Conservation (phyloP, 2,113 vertebrate species). For the Forbesichthys papilliferus region DNA sequence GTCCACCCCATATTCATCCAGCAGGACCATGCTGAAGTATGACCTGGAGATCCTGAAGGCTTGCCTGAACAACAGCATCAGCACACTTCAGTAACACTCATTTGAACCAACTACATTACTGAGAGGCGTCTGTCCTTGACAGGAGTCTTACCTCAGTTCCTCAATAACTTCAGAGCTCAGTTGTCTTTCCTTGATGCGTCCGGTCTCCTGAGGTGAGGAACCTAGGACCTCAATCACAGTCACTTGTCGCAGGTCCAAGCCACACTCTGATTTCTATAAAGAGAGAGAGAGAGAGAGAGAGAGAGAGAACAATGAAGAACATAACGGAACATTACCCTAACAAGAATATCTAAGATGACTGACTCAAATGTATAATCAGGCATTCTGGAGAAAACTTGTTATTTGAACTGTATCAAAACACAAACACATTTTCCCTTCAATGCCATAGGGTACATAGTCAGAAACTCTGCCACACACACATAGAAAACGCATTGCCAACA, state of each 20-base stretch:
- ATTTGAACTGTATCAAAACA: too few species aligned
- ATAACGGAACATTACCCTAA: too few species aligned
- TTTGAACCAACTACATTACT: not conserved
- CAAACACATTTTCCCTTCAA: too few species aligned
- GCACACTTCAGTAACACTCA: not conserved
- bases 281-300: not conserved
- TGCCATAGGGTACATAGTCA: too few species aligned
- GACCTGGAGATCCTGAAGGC: slow-evolving; percentile 82
- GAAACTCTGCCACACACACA: too few species aligned
- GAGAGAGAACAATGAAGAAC: not conserved
- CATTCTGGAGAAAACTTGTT: too few species aligned
- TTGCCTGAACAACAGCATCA: slow-evolving; percentile 75
- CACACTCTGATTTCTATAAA: slow-evolving; percentile 84
- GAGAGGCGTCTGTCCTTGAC: too few species aligned
- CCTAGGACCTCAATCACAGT: slow-evolving; percentile 89
- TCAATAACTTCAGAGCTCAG: slow-evolving; percentile 83
- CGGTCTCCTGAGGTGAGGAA: slow-evolving; percentile 82
- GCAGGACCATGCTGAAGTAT: slow-evolving; percentile 89
- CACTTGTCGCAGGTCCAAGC: slow-evolving; percentile 86
- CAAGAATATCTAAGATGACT: too few species aligned
- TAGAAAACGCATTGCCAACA: too few species aligned
- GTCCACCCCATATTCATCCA: slow-evolving; percentile 87
- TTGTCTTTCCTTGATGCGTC: slow-evolving; percentile 84
- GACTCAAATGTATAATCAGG: too few species aligned
- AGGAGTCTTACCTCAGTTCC: slow-evolving; percentile 83